Evolutionary conservation across 2,888 invertebrate genomes (phyloP).

Genomic region (Tiliacea citrago): DNA sequence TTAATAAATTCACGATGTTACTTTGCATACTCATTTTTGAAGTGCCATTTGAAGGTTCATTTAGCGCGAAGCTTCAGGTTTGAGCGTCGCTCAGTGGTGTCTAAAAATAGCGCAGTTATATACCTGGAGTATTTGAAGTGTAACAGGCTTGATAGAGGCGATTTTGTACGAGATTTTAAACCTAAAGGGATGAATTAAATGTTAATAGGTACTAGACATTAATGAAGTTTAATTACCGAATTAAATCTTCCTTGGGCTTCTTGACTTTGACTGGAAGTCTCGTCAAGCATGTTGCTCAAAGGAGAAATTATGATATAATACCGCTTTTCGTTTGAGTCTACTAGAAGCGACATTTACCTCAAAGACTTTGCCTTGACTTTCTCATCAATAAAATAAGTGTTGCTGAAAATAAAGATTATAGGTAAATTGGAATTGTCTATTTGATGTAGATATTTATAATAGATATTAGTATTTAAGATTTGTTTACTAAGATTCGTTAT

Average conservation of each 20-base stretch:
- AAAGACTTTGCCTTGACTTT: constrained; percentile 10
- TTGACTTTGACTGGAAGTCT: constrained; percentile 39
- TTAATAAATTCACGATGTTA: constrained; percentile 43
- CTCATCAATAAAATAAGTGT: constrained; percentile 12
- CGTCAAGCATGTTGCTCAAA: constrained; percentile 42
- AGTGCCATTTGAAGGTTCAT: constrained; percentile 51
- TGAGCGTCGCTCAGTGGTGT: constrained; percentile 31
- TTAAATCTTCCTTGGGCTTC: constrained; percentile 35
- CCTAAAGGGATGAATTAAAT: constrained; percentile 45
- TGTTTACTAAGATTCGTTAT: neutral
- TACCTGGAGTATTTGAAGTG: constrained; percentile 42
- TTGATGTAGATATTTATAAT: neutral
- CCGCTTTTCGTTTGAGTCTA: neutral
- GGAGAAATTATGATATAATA: constrained; percentile 28
- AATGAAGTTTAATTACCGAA: constrained; percentile 53
- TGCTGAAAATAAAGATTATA: neutral
- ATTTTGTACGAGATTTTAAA: constrained; percentile 49
- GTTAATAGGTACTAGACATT: constrained; percentile 49
- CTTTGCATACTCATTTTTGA: constrained; percentile 49
- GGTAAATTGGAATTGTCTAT: neutral
- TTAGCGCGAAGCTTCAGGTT: constrained; percentile 41
- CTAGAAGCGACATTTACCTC: neutral
- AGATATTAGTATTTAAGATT: neutral
- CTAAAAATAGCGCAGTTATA: constrained; percentile 57
- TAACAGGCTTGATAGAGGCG: constrained; percentile 38